A percentile compares a stretch with the other conserved stretches of the same genome.
Conservation (phyloP, 2,888 invertebrate genomes). For the Melanophora roralis region DNA sequence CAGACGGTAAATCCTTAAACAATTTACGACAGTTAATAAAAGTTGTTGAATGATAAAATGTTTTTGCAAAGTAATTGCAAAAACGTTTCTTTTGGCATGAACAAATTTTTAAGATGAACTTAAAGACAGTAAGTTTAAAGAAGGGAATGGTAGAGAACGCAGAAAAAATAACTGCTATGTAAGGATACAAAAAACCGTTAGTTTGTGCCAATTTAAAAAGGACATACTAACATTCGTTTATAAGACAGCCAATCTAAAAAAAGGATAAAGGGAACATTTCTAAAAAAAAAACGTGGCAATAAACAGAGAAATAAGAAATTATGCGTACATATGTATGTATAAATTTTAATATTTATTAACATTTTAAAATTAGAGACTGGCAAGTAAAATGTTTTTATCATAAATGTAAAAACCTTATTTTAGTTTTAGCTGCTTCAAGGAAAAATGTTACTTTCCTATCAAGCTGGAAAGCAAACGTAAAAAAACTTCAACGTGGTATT, state of each 20-base stretch:
- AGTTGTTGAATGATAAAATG: constrained; percentile 58
- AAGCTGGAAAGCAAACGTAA: too few relatives aligned
- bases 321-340: too few relatives aligned
- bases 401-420: too few relatives aligned
- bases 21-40: constrained; percentile 63
- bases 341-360: too few relatives aligned
- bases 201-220: constrained; percentile 2
- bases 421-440: too few relatives aligned
- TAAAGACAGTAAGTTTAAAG: neutral
- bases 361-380: too few relatives aligned
- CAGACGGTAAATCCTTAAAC: constrained; percentile 57
- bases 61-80: constrained; percentile 58
- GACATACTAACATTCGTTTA: too few relatives aligned
- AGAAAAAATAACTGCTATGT: neutral
- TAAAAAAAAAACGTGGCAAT: constrained; percentile 24
- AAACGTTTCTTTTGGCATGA: constrained; percentile 41
- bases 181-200: constrained; percentile 18
- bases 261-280: constrained; percentile 17
- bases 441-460: too few relatives aligned
- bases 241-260: constrained; percentile 12
- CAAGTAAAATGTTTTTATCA: too few relatives aligned
- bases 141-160: neutral
- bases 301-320: too few relatives aligned
- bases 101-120: constrained; percentile 12
- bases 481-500: too few relatives aligned